Percentiles rank a stretch among this genome's conserved stretches.
Conservation (phyloP, 2,888 invertebrate species). For the Philonicus albiceps region DNA sequence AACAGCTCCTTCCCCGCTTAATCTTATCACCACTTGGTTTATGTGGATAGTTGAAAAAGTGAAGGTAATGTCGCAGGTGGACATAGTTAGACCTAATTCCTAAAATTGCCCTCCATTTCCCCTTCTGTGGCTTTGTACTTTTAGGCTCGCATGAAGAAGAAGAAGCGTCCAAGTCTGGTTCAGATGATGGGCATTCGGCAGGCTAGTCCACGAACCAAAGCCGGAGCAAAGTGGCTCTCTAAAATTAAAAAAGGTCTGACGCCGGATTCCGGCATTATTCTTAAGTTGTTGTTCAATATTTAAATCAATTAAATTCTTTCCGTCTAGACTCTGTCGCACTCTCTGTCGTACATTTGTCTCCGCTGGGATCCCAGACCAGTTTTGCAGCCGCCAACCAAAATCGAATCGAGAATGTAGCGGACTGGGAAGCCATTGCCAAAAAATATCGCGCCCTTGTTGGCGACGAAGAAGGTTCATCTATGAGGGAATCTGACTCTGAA, state of each 20-base stretch:
- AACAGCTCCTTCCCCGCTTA: slow-evolving; percentile 97
- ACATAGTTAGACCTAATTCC: not conserved
- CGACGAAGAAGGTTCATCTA: slow-evolving; percentile 66
- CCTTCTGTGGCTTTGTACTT: slow-evolving; percentile 44
- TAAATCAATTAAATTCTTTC: not conserved
- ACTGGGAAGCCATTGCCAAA: slow-evolving; percentile 90
- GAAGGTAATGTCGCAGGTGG: slow-evolving; percentile 65
- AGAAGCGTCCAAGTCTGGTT: slow-evolving; percentile 83
- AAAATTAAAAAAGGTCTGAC: slow-evolving; percentile 85
- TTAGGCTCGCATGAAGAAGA: slow-evolving; percentile 71
- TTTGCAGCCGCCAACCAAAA: slow-evolving; percentile 76
- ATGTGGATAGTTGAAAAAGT: slow-evolving; percentile 84
- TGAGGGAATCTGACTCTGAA: slow-evolving; percentile 62
- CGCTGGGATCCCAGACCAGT: slow-evolving; percentile 84
- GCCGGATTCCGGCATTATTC: not conserved
- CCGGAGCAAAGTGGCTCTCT: slow-evolving; percentile 87
- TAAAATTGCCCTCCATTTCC: not conserved
- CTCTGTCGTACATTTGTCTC: slow-evolving; percentile 82
- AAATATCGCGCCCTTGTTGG: slow-evolving; percentile 83
- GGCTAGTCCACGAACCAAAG: slow-evolving; percentile 84
- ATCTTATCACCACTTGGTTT: slow-evolving; percentile 93
- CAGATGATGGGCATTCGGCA: slow-evolving; percentile 81
- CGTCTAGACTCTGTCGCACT: slow-evolving; percentile 75
- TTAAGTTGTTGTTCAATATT: not conserved
- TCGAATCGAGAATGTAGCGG: slow-evolving; percentile 87